These are phyloP conservation scores for Melanocharis versteri DNA, from an alignment of 2,113 vertebrate genomes.

Conservation along the genomic window DNA sequence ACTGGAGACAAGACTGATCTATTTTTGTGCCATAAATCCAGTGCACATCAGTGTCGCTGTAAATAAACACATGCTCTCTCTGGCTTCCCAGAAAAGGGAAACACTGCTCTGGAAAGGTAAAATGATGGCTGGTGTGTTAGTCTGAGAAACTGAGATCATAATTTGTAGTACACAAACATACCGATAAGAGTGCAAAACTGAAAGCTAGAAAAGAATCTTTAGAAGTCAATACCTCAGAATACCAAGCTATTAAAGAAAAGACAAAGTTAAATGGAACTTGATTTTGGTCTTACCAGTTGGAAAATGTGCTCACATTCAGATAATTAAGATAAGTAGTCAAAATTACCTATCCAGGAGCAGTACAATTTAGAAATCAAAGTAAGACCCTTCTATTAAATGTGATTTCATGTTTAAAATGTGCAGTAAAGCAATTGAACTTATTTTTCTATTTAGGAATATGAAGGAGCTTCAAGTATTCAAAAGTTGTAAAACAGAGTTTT, in stretches of 20 bases:
- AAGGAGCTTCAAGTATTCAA: neutral
- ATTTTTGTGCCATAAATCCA: neutral
- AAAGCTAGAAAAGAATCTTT: neutral
- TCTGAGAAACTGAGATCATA: neutral
- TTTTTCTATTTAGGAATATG: neutral
- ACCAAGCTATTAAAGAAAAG: neutral
- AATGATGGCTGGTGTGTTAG: neutral
- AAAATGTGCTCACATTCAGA: neutral
- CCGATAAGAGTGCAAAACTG: neutral
- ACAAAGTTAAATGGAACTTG: neutral
- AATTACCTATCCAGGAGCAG: neutral
- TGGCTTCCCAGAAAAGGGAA: neutral
- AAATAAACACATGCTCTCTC: neutral
- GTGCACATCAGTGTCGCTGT: accelerated
- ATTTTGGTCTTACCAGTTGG: neutral
- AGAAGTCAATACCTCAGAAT: neutral
- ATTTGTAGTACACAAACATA: neutral
- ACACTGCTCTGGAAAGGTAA: neutral
- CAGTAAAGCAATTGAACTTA: neutral
- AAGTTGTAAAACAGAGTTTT: neutral
- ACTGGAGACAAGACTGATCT: neutral
- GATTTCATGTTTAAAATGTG: neutral
- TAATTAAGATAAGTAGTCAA: neutral
- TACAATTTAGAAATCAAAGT: neutral
- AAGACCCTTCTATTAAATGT: neutral